Evolutionary conservation across 1,140 invertebrate genomes (phyloP).

Genomic region (Macrobrachium rosenbergii): DNA sequence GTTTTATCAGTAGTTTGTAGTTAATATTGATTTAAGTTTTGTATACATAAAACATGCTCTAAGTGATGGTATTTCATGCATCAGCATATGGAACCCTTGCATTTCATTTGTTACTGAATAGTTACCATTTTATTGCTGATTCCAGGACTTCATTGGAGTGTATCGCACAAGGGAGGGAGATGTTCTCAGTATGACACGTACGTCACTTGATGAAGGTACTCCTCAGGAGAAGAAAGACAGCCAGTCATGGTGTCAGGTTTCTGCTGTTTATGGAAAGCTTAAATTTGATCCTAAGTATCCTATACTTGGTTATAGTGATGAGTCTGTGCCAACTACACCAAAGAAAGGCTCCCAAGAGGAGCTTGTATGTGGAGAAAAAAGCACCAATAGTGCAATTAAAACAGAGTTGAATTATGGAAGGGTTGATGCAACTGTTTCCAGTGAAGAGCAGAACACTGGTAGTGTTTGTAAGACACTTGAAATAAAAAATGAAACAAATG

Average conservation of each 20-base stretch:
- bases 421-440: no score
- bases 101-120: neutral
- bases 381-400: no score
- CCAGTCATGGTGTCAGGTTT: conserved; percentile 28
- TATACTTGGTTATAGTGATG: conserved; percentile 46
- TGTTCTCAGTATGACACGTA: conserved; percentile 20
- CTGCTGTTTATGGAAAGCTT: neutral
- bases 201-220: neutral
- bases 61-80: neutral
- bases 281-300: conserved; percentile 40
- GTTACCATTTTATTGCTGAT: neutral
- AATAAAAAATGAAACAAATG: no score
- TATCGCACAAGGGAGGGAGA: conserved; percentile 34
- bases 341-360: no score
- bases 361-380: no score
- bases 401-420: no score
- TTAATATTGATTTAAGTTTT: no score
- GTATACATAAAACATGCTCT: neutral
- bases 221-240: neutral
- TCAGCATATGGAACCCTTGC: no score
- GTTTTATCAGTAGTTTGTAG: conserved; percentile 13
- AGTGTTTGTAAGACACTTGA: no score
- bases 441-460: no score
- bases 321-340: no score
- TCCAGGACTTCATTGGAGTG: conserved; percentile 39